These are phyloP conservation scores for Scaptomyza parva DNA, from an alignment of 2,888 invertebrate species.

Conservation along the genomic window DNA sequence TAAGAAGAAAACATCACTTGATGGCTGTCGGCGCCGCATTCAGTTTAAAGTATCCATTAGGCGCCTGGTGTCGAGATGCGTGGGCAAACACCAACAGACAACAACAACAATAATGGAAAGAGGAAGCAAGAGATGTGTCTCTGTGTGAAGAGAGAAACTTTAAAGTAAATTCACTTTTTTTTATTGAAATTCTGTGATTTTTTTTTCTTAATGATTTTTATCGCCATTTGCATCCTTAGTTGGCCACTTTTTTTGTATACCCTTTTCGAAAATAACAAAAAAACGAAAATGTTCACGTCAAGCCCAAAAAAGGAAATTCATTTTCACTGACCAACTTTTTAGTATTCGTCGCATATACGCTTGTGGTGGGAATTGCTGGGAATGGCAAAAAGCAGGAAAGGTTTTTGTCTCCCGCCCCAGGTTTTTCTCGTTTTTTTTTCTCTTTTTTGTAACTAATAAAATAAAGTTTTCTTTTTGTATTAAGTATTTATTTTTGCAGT, in stretches of 20 bases:
- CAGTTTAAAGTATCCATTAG: conserved; percentile 69
- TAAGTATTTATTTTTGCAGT: conserved; percentile 55
- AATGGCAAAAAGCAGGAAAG: conserved; percentile 67
- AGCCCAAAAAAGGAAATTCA: conserved; percentile 63
- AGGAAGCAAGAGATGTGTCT: neutral
- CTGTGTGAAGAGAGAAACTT: neutral
- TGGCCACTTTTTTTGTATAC: neutral
- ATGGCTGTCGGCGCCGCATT: conserved; percentile 54
- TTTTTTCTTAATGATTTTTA: conserved; percentile 40
- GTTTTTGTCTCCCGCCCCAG: conserved; percentile 40
- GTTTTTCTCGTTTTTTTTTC: conserved; percentile 42
- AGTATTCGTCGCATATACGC: conserved; percentile 12
- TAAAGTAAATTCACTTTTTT: neutral
- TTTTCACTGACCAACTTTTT: conserved; percentile 68
- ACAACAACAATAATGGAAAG: neutral
- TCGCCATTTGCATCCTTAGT: conserved; percentile 64
- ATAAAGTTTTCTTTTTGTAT: conserved; percentile 41
- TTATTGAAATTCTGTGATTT: conserved; percentile 41
- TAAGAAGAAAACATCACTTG: conserved; percentile 2
- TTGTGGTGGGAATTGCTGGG: conserved; percentile 29
- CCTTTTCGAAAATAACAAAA: neutral
- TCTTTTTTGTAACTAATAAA: conserved; percentile 46
- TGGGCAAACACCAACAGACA: conserved; percentile 26
- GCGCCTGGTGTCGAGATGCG: conserved; percentile 39
- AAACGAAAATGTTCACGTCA: conserved; percentile 17